phyloP scores from a whole-genome alignment of 2,113 vertebrate species.

The Meleagris gallopavo region DNA sequence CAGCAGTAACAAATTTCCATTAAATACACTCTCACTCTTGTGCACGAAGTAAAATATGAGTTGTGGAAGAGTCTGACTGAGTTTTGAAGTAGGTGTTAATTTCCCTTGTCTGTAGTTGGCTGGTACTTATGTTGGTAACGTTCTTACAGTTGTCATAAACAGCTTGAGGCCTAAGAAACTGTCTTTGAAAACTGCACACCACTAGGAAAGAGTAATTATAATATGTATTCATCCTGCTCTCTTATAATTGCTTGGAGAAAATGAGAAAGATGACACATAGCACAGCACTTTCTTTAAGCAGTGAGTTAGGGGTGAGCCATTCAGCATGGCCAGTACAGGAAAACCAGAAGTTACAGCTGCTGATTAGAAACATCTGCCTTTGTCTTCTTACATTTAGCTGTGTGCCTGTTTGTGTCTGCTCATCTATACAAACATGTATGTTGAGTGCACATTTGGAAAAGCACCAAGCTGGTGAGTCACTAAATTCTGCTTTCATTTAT shows the following conservation, averaged over 20 bases:
- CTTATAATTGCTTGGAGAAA: neutral
- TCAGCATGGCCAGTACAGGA: neutral
- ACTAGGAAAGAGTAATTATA: neutral
- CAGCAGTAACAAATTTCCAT: neutral
- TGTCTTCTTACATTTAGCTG: neutral
- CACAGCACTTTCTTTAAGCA: neutral
- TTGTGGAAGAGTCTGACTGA: neutral
- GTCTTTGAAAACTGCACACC: neutral
- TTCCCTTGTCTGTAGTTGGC: neutral
- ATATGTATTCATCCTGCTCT: neutral
- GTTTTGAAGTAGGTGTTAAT: neutral
- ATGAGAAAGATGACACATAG: neutral
- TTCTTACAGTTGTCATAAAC: neutral
- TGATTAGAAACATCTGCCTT: neutral
- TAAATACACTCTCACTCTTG: neutral
- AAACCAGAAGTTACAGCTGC: neutral
- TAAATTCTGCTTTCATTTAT: neutral
- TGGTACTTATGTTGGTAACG: neutral
- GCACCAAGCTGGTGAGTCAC: neutral
- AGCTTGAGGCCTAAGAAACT: neutral
- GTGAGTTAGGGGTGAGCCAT: neutral
- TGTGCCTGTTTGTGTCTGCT: neutral
- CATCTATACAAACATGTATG: accelerated
- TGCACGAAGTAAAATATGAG: neutral
- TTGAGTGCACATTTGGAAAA: neutral